Evolutionary conservation across 2,113 vertebrate genomes (phyloP), one percentile per base, ranked within the genome.

Genomic region (Heliornis fulica): DNA sequence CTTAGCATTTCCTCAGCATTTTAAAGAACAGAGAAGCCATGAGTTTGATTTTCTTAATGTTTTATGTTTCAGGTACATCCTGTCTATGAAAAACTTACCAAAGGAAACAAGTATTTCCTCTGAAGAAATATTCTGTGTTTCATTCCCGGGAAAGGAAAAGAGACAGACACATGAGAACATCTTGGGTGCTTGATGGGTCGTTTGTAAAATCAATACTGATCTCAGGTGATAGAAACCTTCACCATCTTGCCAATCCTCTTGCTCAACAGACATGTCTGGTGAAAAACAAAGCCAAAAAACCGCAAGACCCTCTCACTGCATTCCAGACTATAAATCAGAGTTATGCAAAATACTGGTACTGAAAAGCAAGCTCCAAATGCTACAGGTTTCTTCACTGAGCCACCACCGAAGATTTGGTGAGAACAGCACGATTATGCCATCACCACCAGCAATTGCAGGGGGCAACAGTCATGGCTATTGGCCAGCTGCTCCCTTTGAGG

Each of bases 61-160:
- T 72, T 87, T 46, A 41, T 1, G 1, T 89, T 90, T 92, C 54
- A 66, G 28, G 61, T 72, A 7, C 31, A 17, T 56, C 20, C 8
- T 43, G 78, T 17, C 16, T 81, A 26, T 72, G 76, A 65, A 45
- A 90, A 93, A 96, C 95, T 59, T 89, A 98, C 97, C 70, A 0
- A 95, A 89, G 50, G 93, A 94, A 97, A 98, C 38, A 69, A 74
- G 32, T 88, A 97, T 96, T 94, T 97, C 95, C 96, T 96, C 74
- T 38, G 97, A 97, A 60, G 97, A 97, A 90, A 91, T 69, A 70
- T 56, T 96, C 89, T 66, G 11, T 12, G 59, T 88, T 93, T 96
- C 76, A 80, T 95, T 96, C 83, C 90, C 29, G 0, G 32, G 86
- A 29, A 51, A 93, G 20, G 90, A 83, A 91, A 94, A 94, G 20